Percentiles rank a stretch among this genome's conserved stretches.
These are phyloP conservation scores for Antennarius striatus DNA, from an alignment of 2,113 vertebrate genomes.

Conservation along the genomic window DNA sequence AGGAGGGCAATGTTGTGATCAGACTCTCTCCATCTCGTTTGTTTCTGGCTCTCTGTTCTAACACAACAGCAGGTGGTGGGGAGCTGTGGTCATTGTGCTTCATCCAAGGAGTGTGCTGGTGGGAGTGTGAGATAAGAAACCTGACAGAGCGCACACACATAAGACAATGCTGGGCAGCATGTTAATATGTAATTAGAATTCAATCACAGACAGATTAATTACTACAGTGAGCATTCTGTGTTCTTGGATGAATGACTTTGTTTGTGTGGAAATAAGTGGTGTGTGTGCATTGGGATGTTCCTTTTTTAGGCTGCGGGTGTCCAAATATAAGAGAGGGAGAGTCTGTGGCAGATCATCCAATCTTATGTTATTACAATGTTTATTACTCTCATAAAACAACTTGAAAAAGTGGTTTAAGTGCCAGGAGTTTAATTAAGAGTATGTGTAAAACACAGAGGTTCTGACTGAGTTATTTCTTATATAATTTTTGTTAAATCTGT, in stretches of 20 bases:
- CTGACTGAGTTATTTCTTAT: too few species aligned
- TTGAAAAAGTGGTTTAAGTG: too few species aligned
- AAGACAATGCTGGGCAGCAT: constrained; percentile 33
- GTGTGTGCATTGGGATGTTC: constrained; percentile 15
- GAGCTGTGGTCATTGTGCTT: constrained; percentile 47
- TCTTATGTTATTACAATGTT: too few species aligned
- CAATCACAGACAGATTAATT: constrained; percentile 57
- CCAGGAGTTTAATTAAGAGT: too few species aligned
- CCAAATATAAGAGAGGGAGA: not conserved
- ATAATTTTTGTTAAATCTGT: too few species aligned
- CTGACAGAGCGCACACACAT: constrained; percentile 22
- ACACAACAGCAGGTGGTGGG: constrained; percentile 61
- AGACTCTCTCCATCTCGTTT: constrained; percentile 15
- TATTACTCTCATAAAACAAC: too few species aligned
- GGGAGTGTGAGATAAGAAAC: constrained; percentile 49
- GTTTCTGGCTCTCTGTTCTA: constrained; percentile 37
- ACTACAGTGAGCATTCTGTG: constrained; percentile 26
- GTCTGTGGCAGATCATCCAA: not conserved
- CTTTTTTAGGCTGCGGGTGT: not conserved
- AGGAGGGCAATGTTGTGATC: constrained; percentile 9
- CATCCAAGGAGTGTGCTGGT: constrained; percentile 54
- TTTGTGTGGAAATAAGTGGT: constrained; percentile 22
- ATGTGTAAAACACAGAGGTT: too few species aligned
- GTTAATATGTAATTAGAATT: constrained; percentile 62
- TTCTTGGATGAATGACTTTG: constrained; percentile 34